These are phyloP conservation scores for Cryptoblepharus egeriae DNA, from an alignment of 2,797 vertebrate species.

Conservation along the genomic window DNA sequence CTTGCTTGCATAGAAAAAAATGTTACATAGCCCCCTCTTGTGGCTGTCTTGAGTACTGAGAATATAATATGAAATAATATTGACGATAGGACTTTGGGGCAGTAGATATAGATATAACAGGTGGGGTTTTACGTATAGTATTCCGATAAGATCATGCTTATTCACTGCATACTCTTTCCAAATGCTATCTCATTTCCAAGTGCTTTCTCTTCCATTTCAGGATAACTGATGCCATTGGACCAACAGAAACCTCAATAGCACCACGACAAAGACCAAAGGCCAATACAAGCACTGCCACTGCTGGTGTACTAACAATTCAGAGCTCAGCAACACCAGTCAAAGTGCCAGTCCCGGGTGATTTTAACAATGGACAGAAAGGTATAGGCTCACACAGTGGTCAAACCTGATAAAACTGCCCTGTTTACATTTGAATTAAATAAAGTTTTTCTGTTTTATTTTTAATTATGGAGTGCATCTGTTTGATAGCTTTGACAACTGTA, in stretches of 20 bases:
- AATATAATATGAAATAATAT: background rate
- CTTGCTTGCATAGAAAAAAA: slow-evolving; percentile 3
- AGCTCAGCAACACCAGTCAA: slow-evolving; percentile 90
- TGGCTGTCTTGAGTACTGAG: background rate
- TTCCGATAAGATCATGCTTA: background rate
- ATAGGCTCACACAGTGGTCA: background rate
- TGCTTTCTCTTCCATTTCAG: slow-evolving; percentile 76
- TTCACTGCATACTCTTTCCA: background rate
- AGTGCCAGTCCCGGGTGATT: slow-evolving; percentile 83
- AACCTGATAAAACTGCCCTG: background rate
- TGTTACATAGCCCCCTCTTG: slow-evolving; percentile 41
- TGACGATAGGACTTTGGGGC: background rate
- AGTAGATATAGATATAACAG: rapidly evolving
- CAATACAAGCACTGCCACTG: slow-evolving; percentile 75
- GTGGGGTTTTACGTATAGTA: background rate
- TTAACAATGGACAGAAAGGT: slow-evolving; percentile 90
- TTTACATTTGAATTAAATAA: background rate
- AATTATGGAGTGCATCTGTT: background rate
- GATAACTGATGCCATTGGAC: slow-evolving; percentile 93
- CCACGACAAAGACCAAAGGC: slow-evolving; percentile 97
- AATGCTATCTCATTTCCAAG: slow-evolving; percentile 14
- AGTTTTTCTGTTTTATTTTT: background rate
- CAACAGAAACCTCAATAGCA: slow-evolving; percentile 98
- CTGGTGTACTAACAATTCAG: slow-evolving; percentile 84
- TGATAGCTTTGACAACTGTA: background rate